Conservation (phyloP, 2,888 invertebrate species). For the Erebia ligea region DNA sequence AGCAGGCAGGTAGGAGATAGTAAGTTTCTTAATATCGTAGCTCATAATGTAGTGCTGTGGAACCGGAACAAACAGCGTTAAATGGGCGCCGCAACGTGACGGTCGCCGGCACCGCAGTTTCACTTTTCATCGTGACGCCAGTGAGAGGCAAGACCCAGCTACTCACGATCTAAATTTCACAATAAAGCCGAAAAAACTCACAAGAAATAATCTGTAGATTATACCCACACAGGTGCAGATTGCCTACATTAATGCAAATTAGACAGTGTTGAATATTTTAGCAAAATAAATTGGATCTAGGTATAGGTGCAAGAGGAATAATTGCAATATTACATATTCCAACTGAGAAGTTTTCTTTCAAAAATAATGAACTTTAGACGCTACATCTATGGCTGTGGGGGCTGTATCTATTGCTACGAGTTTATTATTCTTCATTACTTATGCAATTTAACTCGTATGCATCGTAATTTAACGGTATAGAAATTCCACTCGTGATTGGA, state of each 20-base stretch:
- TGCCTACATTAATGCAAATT: not conserved
- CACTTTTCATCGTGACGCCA: conserved; percentile 77
- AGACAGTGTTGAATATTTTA: not conserved
- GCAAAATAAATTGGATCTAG: not conserved
- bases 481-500: conserved; percentile 53
- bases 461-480: conserved; percentile 26
- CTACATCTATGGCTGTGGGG: not conserved
- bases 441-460: conserved; percentile 21
- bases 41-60: conserved; percentile 54
- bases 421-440: conserved; percentile 13
- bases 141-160: conserved; percentile 74
- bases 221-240: conserved; percentile 7
- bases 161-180: conserved; percentile 76
- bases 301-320: not conserved
- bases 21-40: conserved; percentile 34
- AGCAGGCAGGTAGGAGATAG: conserved; percentile 4
- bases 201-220: conserved; percentile 33
- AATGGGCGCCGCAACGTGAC: conserved; percentile 69
- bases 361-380: not conserved
- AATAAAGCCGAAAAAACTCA: conserved; percentile 67
- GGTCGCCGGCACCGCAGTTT: conserved; percentile 72
- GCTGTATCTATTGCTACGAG: not conserved
- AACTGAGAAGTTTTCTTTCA: no score
- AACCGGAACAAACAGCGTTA: conserved; percentile 76
- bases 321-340: not conserved